Evolutionary conservation across 2,113 vertebrate genomes (phyloP), one percentile per base, ranked within the genome.

Genomic region (Colossoma macropomum): DNA sequence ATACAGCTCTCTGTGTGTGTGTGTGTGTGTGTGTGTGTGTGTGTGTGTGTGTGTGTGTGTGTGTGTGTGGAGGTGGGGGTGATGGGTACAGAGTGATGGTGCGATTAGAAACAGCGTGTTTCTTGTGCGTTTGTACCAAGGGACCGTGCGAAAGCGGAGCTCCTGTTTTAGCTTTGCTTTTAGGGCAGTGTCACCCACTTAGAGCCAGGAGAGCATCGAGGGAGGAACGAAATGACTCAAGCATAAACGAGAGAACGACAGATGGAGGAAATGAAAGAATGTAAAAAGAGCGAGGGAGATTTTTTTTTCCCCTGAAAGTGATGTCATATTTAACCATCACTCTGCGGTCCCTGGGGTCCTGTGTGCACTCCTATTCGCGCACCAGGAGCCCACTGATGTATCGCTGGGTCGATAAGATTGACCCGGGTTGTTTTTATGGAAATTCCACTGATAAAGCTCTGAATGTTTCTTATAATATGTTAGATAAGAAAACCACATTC

Each of bases 121-220:
- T 81, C 27, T 82, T 59, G 59, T 56, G 77, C 66, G 72, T 59
- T 34, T 41, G 27, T 56, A 28, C 41, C 69, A 21, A 50, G 79
- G 79, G 79, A 80, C 69, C 10, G 16, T n/a, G 69, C 79, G 59
- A 73, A 69, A 79, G 41, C 77, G 41, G 59, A 76, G 48, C 62
- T 84, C 81, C 71, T 80, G n/a, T 78, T 84, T 84, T 66, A 81
- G 82, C 77, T 28, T 56, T 81, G 82, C 85, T 81, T 81, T 81
- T 81, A 81, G 80, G 54, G 66, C 80, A 68, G 45, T 28, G 80
- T 76, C 65, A 59, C 75, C 27, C 80, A 68, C 25, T 45, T 75
- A 75, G 65, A 75, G 73, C 32, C 45, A 69, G 77, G n/a, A n/a
- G 25, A 79, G 25, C 9, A 56, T 30, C 16, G 63, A 56, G 45